A percentile compares a stretch with the other conserved stretches of the same genome.
These are phyloP conservation scores for Sula dactylatra DNA, from an alignment of 2,113 vertebrate species.

Conservation along the genomic window DNA sequence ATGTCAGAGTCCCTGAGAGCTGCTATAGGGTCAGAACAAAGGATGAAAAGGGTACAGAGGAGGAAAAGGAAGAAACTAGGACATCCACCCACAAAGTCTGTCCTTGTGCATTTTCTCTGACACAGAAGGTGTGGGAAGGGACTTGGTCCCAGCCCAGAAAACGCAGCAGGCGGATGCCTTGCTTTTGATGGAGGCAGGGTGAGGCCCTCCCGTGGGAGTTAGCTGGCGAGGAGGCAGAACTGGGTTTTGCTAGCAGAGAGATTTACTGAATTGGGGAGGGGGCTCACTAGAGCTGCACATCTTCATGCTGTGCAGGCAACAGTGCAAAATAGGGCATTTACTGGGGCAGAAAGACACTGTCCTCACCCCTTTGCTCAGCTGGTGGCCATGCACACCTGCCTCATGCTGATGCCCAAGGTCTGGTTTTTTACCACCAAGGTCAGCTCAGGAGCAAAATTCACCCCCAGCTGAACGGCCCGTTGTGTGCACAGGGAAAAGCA, in stretches of 20 bases:
- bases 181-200: not conserved
- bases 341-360: not conserved
- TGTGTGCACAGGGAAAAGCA: not conserved
- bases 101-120: not conserved
- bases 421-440: not conserved
- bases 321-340: not conserved
- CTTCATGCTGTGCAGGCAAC: not conserved
- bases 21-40: not conserved
- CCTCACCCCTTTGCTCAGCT: not conserved
- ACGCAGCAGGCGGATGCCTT: not conserved
- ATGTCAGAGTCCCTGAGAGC: not conserved
- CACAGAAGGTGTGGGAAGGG: not conserved
- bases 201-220: too few relatives aligned
- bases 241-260: not conserved
- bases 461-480: fast-evolving
- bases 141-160: not conserved
- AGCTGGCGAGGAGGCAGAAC: not conserved
- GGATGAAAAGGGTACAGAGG: not conserved
- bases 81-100: not conserved
- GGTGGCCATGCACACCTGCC: not conserved
- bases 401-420: not conserved
- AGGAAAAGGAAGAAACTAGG: too few relatives aligned
- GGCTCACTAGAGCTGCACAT: not conserved
- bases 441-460: not conserved
- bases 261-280: not conserved